Percentiles rank a stretch among this genome's conserved stretches.
Conservation (phyloP, 2,888 invertebrate species). For the Ypsolopha scabrella region DNA sequence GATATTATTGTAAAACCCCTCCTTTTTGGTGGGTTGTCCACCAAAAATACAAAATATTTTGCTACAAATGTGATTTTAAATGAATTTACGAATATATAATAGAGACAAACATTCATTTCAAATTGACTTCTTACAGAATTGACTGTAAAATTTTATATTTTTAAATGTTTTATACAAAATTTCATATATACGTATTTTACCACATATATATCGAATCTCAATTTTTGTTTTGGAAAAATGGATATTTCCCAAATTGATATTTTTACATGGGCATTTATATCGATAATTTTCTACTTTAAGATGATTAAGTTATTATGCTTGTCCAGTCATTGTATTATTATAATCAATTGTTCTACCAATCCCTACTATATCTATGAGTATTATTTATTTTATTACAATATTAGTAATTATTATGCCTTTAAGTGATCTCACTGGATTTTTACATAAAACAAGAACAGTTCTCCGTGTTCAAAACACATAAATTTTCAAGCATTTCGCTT, state of each 20-base stretch:
- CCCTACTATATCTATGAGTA: slow-evolving; percentile 54
- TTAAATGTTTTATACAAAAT: no score
- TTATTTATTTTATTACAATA: slow-evolving; percentile 13
- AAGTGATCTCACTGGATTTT: slow-evolving; percentile 46
- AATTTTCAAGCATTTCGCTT: slow-evolving; percentile 68
- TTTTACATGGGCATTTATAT: no score
- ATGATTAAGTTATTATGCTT: no score
- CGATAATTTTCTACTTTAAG: no score
- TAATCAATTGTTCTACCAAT: slow-evolving; percentile 10
- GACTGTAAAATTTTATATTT: background rate
- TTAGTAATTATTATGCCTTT: slow-evolving; percentile 37
- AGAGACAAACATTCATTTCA: background rate
- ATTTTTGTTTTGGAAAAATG: no score
- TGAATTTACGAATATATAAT: background rate
- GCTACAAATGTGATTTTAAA: background rate
- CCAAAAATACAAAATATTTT: background rate
- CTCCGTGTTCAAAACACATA: slow-evolving; percentile 63
- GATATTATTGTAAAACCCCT: slow-evolving; percentile 4
- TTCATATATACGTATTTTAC: no score
- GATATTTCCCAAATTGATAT: no score
- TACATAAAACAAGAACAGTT: slow-evolving; percentile 24
- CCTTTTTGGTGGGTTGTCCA: background rate
- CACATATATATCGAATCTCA: no score
- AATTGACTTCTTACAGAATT: background rate
- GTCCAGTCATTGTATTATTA: no score